phyloP scores from a whole-genome alignment of 2,797 vertebrate species.

The Anniella stebbinsi region DNA sequence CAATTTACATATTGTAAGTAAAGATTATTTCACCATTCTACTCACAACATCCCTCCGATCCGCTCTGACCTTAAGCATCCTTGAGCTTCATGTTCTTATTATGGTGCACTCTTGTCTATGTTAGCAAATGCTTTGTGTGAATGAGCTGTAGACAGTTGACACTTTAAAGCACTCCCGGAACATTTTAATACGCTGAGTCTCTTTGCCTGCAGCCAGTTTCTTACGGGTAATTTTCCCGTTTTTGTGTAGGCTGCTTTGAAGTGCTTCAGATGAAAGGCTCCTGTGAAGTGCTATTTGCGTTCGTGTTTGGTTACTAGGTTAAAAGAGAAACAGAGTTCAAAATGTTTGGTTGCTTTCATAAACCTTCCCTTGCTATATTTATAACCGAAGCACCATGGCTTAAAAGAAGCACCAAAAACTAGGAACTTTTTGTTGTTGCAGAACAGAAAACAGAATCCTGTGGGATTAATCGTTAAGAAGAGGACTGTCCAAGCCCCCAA shows the following conservation, averaged over 20 bases:
- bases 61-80: not conserved
- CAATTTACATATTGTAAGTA: not conserved
- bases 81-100: not conserved
- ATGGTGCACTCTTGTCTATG: not conserved
- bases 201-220: constrained; percentile 56
- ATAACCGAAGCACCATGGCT: not conserved
- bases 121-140: constrained; percentile 3
- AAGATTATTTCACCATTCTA: not conserved
- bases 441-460: not conserved
- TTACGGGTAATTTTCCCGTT: constrained; percentile 54
- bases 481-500: not conserved
- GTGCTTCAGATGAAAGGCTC: constrained; percentile 58
- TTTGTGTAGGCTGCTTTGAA: constrained; percentile 65
- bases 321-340: constrained; percentile 20
- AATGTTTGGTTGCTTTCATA: constrained; percentile 26
- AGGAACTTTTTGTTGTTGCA: not conserved
- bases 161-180: constrained; percentile 12
- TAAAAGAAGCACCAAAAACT: not conserved
- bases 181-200: constrained; percentile 43
- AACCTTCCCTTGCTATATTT: constrained; percentile 16
- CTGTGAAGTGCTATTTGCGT: constrained; percentile 47
- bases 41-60: not conserved
- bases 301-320: constrained; percentile 28
- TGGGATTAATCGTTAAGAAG: not conserved
- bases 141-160: not conserved